A percentile compares a stretch with the other conserved stretches of the same genome.
Conservation (phyloP, 2,797 vertebrate genomes). For the Peromyscus aztecus region DNA sequence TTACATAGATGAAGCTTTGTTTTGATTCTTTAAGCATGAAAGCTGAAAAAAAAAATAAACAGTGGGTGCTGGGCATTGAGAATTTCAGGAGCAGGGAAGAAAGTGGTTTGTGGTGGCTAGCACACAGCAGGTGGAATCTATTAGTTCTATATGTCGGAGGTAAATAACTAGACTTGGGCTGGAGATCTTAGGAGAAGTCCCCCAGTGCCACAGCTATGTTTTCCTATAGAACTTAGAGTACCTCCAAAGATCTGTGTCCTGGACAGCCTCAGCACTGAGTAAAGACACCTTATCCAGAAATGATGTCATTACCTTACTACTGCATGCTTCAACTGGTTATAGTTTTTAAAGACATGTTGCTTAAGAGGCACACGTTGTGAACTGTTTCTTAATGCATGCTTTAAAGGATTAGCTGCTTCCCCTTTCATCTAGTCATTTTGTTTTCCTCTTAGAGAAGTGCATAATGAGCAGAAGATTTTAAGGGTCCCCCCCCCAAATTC, state of each 20-base stretch:
- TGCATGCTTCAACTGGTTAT: background rate
- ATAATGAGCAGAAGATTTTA: slow-evolving; percentile 30
- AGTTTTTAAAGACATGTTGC: slow-evolving; percentile 32
- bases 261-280: background rate
- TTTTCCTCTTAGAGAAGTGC: slow-evolving; percentile 43
- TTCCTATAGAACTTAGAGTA: slow-evolving; percentile 3
- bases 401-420: slow-evolving; percentile 58
- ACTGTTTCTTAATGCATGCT: slow-evolving; percentile 47
- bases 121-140: slow-evolving; percentile 79
- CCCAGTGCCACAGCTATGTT: slow-evolving; percentile 43
- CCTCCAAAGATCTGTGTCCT: background rate
- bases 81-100: slow-evolving; percentile 40
- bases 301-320: background rate
- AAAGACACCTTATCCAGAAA: slow-evolving; percentile 36
- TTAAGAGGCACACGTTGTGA: slow-evolving; percentile 13
- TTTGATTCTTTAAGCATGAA: slow-evolving; percentile 26
- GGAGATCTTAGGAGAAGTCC: slow-evolving; percentile 53
- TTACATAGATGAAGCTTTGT: background rate
- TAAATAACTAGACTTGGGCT: slow-evolving; percentile 66
- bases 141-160: slow-evolving; percentile 78
- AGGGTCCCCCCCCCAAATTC: background rate
- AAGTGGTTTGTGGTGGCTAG: background rate
- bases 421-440: slow-evolving; percentile 76
- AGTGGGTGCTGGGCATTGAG: background rate
- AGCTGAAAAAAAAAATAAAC: slow-evolving; percentile 31